These are phyloP conservation scores for Vulpes ferrilata DNA, from an alignment of 2,113 vertebrate genomes.

Conservation along the genomic window DNA sequence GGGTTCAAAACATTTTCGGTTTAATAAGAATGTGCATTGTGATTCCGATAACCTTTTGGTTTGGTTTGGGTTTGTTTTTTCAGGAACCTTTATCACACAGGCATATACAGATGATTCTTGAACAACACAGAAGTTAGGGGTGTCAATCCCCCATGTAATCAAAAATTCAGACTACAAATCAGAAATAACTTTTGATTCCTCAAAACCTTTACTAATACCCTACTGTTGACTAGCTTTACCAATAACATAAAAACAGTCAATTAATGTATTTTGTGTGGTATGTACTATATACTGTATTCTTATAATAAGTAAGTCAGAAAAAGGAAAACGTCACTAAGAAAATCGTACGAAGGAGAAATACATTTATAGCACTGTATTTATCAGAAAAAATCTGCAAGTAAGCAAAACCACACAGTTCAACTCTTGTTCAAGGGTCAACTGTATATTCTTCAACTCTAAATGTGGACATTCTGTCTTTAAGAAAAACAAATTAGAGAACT, in stretches of 20 bases:
- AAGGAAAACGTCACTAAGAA: neutral
- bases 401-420: neutral
- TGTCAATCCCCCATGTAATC: neutral
- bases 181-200: neutral
- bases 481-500: neutral
- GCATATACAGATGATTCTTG: neutral
- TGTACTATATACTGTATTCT: neutral
- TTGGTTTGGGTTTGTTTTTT: neutral
- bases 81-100: neutral
- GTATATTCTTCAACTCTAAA: slow-evolving; percentile 12
- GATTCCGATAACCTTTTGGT: neutral
- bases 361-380: neutral
- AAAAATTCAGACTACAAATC: neutral
- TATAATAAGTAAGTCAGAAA: neutral
- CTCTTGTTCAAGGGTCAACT: neutral
- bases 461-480: neutral
- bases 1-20: slow-evolving; percentile 19
- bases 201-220: neutral
- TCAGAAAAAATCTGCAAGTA: neutral
- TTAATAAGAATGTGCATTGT: neutral
- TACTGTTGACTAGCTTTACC: neutral
- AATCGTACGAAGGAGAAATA: neutral
- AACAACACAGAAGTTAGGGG: neutral
- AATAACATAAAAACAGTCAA: neutral
- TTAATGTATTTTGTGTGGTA: neutral